These are phyloP conservation scores for Neogale vison DNA, from an alignment of 2,113 vertebrate species.

Conservation along the genomic window DNA sequence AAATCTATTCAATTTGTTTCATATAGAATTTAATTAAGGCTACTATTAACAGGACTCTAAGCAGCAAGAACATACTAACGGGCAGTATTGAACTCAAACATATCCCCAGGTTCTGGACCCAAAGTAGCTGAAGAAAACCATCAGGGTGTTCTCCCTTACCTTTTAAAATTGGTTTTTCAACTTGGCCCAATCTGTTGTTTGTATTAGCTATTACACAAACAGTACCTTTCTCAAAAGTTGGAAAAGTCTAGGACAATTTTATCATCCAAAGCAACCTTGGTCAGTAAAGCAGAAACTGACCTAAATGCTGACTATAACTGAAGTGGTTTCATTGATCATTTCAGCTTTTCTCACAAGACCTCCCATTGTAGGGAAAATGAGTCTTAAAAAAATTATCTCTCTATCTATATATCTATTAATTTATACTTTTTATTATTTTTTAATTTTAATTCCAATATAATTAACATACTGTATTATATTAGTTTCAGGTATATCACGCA, in stretches of 20 bases:
- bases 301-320: background rate
- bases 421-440: background rate
- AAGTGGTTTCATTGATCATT: constrained; percentile 24
- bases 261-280: background rate
- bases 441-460: background rate
- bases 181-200: background rate
- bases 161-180: constrained; percentile 10
- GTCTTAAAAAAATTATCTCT: background rate
- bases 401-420: background rate
- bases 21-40: background rate
- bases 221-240: background rate
- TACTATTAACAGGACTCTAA: background rate
- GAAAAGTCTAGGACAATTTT: background rate
- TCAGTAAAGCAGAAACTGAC: background rate
- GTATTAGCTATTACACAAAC: background rate
- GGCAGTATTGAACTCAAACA: background rate
- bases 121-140: background rate
- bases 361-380: background rate
- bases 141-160: background rate
- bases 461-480: background rate
- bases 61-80: background rate
- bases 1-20: background rate
- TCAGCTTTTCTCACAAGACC: background rate
- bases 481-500: background rate
- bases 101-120: background rate